These are phyloP conservation scores for Leuciscus idus DNA, from an alignment of 2,113 vertebrate species.

Conservation along the genomic window DNA sequence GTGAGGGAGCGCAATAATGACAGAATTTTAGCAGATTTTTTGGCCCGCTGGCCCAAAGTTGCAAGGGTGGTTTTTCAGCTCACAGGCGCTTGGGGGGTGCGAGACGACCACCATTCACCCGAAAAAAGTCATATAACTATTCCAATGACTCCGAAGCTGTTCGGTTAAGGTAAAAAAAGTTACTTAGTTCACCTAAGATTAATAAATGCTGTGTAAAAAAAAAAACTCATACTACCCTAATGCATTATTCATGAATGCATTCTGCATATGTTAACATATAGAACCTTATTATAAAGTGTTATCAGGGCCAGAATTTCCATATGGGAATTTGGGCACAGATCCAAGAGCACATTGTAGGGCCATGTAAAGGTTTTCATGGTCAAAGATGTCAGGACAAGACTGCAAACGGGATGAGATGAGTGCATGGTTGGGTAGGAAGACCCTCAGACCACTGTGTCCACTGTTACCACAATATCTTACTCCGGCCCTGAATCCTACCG, in stretches of 20 bases:
- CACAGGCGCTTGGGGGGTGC: too few relatives aligned
- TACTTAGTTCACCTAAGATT: background rate
- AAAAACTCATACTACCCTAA: background rate
- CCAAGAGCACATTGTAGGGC: background rate
- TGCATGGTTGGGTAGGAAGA: background rate
- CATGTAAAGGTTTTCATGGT: background rate
- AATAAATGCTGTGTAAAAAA: background rate
- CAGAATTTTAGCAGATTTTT: too few relatives aligned
- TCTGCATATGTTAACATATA: slow-evolving; percentile 19
- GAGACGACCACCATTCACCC: too few relatives aligned
- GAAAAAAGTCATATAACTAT: too few relatives aligned
- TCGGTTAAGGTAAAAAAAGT: too few relatives aligned
- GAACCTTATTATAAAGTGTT: background rate
- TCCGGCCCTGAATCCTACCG: background rate
- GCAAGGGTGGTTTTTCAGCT: too few relatives aligned
- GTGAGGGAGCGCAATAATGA: too few relatives aligned
- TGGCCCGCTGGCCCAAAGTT: too few relatives aligned
- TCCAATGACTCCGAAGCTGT: too few relatives aligned
- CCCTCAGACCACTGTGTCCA: background rate
- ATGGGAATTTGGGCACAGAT: slow-evolving; percentile 10
- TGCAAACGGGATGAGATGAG: background rate
- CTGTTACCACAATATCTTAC: background rate
- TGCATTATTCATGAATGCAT: background rate
- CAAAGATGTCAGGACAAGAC: background rate
- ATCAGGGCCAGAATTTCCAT: slow-evolving; percentile 10